Evolutionary conservation across 2,113 vertebrate genomes (phyloP).

Genomic region (Plecotus auritus): DNA sequence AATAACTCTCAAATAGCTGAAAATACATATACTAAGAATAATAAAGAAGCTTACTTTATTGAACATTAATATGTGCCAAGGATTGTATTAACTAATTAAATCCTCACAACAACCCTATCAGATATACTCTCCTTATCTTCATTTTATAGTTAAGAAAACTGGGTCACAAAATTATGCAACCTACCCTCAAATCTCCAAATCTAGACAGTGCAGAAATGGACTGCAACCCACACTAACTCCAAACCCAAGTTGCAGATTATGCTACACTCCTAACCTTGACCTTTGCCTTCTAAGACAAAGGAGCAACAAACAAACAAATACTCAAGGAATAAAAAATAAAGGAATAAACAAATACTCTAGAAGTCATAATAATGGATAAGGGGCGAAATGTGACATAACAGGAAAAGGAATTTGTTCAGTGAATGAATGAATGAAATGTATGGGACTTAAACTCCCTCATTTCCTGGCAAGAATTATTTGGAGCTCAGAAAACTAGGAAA

Average conservation of each 20-base stretch:
- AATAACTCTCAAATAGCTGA: not conserved
- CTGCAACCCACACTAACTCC: not conserved
- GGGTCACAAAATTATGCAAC: not conserved
- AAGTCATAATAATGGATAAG: not conserved
- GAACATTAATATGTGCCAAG: not conserved
- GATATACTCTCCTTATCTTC: not conserved
- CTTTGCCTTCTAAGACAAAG: constrained; percentile 9
- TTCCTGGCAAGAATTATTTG: not conserved
- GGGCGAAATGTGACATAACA: not conserved
- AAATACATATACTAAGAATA: not conserved
- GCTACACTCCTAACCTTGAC: not conserved
- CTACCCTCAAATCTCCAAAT: not conserved
- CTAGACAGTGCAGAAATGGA: not conserved
- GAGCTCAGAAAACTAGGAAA: too few relatives aligned
- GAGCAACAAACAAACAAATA: constrained; percentile 18
- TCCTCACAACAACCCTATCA: not conserved
- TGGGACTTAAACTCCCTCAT: not conserved
- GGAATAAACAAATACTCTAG: not conserved
- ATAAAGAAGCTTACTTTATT: constrained; percentile 3
- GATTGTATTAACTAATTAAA: not conserved
- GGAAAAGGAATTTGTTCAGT: not conserved
- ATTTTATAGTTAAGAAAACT: constrained; percentile 27
- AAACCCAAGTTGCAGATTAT: not conserved
- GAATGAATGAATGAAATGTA: not conserved
- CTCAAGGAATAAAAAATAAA: not conserved